phyloP scores from a whole-genome alignment of 2,888 invertebrate genomes.

The Cantharis rustica region DNA sequence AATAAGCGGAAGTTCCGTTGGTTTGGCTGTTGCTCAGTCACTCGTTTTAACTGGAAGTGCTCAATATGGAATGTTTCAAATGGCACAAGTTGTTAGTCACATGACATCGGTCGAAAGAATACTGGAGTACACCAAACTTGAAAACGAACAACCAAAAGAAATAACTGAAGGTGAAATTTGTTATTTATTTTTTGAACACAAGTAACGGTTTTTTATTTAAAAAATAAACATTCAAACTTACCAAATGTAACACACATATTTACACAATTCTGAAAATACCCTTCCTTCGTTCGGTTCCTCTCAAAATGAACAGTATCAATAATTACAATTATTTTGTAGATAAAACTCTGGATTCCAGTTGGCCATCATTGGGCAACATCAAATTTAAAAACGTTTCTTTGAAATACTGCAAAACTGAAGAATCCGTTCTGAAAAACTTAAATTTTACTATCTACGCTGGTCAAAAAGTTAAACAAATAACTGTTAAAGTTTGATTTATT shows the following conservation, averaged over 20 bases:
- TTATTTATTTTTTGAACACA: no score
- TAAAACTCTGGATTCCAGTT: conserved; percentile 23
- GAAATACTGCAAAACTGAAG: conserved; percentile 64
- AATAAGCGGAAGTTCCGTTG: conserved; percentile 64
- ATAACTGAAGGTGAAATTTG: conserved; percentile 46
- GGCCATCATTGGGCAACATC: conserved; percentile 67
- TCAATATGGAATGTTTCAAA: conserved; percentile 76
- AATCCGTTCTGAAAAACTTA: conserved; percentile 71
- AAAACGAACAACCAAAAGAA: conserved; percentile 67
- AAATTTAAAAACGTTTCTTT: conserved; percentile 65
- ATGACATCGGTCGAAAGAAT: conserved; percentile 80
- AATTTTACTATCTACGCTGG: conserved; percentile 65
- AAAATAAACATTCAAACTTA: no score
- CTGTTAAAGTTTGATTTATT: neutral
- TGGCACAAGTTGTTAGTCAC: conserved; percentile 72
- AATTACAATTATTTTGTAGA: neutral
- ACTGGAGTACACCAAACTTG: conserved; percentile 73
- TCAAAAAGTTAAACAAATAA: conserved; percentile 62
- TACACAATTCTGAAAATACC: no score
- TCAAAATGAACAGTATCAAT: no score
- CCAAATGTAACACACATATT: no score
- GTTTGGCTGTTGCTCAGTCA: conserved; percentile 71
- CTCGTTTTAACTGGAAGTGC: conserved; percentile 76
- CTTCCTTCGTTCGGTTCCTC: no score
- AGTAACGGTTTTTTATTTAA: no score